These are phyloP conservation scores for Drosophila chauvacae DNA, from an alignment of 1,140 invertebrate species.

Conservation along the genomic window DNA sequence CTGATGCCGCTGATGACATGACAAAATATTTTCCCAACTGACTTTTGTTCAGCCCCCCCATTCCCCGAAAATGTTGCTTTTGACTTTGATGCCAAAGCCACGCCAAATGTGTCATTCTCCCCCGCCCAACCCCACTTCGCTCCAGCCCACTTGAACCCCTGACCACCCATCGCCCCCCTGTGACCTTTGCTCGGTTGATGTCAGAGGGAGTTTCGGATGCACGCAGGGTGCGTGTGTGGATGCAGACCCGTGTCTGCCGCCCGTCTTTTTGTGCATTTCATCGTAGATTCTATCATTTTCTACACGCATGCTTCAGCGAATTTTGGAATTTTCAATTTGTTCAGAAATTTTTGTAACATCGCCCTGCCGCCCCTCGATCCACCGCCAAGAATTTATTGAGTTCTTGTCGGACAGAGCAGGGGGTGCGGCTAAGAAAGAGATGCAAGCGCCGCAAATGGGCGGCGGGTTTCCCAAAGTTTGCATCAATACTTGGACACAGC, in stretches of 20 bases:
- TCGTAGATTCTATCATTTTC: slow-evolving; percentile 81
- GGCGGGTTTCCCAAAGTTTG: background rate
- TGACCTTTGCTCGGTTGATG: slow-evolving; percentile 56
- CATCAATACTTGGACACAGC: background rate
- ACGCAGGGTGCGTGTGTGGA: slow-evolving; percentile 39
- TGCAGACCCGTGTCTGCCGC: slow-evolving; percentile 16
- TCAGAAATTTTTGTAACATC: slow-evolving; percentile 74
- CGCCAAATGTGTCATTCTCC: slow-evolving; percentile 48
- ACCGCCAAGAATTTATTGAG: slow-evolving; percentile 57
- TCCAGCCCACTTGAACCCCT: background rate
- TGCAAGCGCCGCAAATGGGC: background rate
- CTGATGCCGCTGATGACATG: slow-evolving; percentile 74
- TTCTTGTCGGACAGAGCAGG: slow-evolving; percentile 8
- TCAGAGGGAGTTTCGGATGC: slow-evolving; percentile 40
- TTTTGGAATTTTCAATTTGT: slow-evolving; percentile 83
- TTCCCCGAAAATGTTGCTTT: slow-evolving; percentile 62
- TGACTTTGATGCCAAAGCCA: slow-evolving; percentile 75
- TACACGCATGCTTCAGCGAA: slow-evolving; percentile 77
- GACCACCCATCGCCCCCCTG: slow-evolving; percentile 4
- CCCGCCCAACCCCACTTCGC: slow-evolving; percentile 6
- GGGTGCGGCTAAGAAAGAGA: background rate
- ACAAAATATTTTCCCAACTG: slow-evolving; percentile 80
- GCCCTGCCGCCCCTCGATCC: slow-evolving; percentile 3
- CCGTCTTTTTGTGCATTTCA: slow-evolving; percentile 73
- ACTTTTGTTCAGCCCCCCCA: slow-evolving; percentile 49